Base-by-base conservation (phyloP, 2,888 invertebrate genomes). In the Celastrina argiolus region DNA sequence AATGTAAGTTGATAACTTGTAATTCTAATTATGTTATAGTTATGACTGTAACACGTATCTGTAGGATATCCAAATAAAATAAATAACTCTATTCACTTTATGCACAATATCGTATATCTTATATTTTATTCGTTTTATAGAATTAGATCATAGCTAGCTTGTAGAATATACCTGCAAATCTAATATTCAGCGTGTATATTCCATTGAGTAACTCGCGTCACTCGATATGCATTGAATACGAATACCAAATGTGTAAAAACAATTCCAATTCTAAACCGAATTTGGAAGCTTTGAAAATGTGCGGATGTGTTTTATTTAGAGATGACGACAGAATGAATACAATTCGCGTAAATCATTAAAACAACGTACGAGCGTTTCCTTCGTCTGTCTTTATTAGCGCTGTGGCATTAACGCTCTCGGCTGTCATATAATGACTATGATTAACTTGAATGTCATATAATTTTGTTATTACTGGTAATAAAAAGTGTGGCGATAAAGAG, bases 181-280 rank as follows among this genome's bases (percentile, higher is more conserved):
- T 51, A 51, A 51, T 51, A 51, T 51, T 51, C 51, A 22, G 14
- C 12, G 22, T 51, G 51, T 51, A 51, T 51, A 51, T 51, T 51
- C 51, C 26, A 51, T 51, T 51, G 51, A 22, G 51, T 51, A 51
- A 51, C 18, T 45, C 51, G 51, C 22, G 51, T 1, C 1, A 26
- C 51, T 51, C 22, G 51, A 51, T 51, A 51, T 51, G 51, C 51
- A 51, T 51, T 51, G 51, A 51, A 51, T 51, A 51, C 22, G 51
- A 51, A 51, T 51, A 51, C 51, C 51, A 51, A 51, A 51, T 51
- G 22, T 51, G 51, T 22, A 51, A 51, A 51, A 51, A 22, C 51
- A 51, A 51, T 51, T 51, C 51, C 51, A 51, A 51, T 51, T 51
- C 51, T 12, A 14, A 10, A 26, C 12, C 22, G 51, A 51, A 51